A percentile compares a stretch with the other conserved stretches of the same genome.
phyloP scores from a whole-genome alignment of 2,113 vertebrate species.

The Nicator chloris region DNA sequence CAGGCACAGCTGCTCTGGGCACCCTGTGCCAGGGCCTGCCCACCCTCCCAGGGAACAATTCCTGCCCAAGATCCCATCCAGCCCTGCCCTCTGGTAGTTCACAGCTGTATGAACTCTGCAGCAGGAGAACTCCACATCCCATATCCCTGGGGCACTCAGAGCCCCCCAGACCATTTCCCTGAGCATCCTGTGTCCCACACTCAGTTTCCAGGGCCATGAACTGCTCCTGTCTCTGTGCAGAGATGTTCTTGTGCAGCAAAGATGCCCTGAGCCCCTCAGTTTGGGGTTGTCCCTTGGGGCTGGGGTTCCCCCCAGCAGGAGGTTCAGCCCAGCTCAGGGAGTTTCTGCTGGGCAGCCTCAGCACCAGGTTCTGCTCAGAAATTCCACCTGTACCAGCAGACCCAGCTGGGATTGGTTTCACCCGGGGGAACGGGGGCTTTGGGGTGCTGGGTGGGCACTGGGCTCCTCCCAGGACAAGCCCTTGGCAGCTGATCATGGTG shows the following conservation, averaged over 20 bases:
- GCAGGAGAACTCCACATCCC: background rate
- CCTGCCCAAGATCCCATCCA: background rate
- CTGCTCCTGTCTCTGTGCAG: background rate
- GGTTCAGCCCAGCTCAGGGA: background rate
- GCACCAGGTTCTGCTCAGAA: background rate
- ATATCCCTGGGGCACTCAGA: background rate
- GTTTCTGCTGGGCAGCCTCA: background rate
- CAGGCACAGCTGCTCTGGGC: background rate
- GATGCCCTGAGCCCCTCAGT: too few species aligned
- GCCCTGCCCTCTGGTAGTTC: background rate
- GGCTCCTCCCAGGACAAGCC: background rate
- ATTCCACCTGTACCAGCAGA: background rate
- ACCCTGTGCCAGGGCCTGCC: background rate
- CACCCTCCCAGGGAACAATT: background rate
- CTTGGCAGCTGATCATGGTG: fast-evolving
- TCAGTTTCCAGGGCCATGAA: fast-evolving
- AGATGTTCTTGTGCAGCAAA: fast-evolving
- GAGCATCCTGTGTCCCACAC: background rate
- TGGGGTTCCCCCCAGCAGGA: background rate
- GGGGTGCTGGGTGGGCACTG: background rate
- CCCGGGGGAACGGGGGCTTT: background rate
- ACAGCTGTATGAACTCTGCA: background rate
- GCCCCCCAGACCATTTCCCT: background rate
- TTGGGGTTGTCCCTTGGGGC: fast-evolving
- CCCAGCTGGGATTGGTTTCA: too few species aligned